phyloP scores from a whole-genome alignment of 2,888 invertebrate species.

The Drosophila histrio region DNA sequence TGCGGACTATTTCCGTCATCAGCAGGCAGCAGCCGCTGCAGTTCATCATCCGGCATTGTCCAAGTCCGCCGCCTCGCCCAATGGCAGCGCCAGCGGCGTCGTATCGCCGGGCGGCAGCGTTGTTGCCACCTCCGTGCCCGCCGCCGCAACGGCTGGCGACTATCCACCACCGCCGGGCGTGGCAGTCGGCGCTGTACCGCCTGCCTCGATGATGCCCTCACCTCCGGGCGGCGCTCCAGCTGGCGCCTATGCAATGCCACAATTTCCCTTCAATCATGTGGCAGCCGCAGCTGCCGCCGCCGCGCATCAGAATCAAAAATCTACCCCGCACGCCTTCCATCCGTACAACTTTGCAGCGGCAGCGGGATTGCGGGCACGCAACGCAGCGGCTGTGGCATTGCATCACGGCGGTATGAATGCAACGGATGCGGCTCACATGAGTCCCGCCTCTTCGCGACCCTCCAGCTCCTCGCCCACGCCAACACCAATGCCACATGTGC shows the following conservation, averaged over 20 bases:
- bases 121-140: conserved; percentile 38
- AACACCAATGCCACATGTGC: conserved; percentile 73
- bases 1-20: conserved; percentile 89
- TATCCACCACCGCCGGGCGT: conserved; percentile 54
- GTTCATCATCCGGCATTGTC: conserved; percentile 86
- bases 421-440: conserved; percentile 76
- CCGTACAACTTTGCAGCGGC: conserved; percentile 86
- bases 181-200: conserved; percentile 50
- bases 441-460: conserved; percentile 81
- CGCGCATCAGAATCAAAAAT: conserved; percentile 42
- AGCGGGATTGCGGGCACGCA: conserved; percentile 78
- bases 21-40: conserved; percentile 85
- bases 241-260: conserved; percentile 85
- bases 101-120: conserved; percentile 51
- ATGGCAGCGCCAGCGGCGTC: conserved; percentile 66
- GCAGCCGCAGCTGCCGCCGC: conserved; percentile 79
- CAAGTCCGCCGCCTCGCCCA: conserved; percentile 86
- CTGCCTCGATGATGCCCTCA: conserved; percentile 85
- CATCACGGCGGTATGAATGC: conserved; percentile 50
- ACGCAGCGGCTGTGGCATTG: conserved; percentile 67
- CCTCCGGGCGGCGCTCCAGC: conserved; percentile 84
- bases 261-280: conserved; percentile 85
- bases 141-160: conserved; percentile 46
- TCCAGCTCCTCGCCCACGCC: conserved; percentile 83
- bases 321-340: conserved; percentile 85